Evolutionary conservation across 2,113 vertebrate genomes (phyloP), one percentile per base, ranked within the genome.

Genomic region (Limanda limanda): DNA sequence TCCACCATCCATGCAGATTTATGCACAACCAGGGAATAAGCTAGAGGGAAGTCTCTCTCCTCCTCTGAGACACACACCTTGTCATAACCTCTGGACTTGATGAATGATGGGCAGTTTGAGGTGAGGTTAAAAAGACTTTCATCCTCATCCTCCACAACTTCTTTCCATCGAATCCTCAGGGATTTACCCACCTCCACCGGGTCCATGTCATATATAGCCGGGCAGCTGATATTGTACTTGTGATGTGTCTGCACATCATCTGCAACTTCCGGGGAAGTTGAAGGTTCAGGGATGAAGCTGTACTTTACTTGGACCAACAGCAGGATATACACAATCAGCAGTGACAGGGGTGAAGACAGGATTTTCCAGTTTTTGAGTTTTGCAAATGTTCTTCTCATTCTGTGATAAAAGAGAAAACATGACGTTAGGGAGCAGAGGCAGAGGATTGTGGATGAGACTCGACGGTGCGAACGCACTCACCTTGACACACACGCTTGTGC

Each of bases 161-260:
- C 71, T 58, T 88, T 95, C 75, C 66, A 93, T 78, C 95, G 93
- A 88, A 98, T 93, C 68, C 95, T 92, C 81, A 99, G 93, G 11
- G 95, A 94, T 86, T 96, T 98, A 17, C 96, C 96, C 76, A 97
- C 94, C 87, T 98, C 97, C 79, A 66, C 73, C 2, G 97, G 97
- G 76, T 98, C 96, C 82, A 96, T 92, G 23, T 98, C 87, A 23
- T 97, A 98, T 84, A 99, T 82, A 17, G 87, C 94, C 0, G 92
- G 92, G 82, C 97, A 99, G 89, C 95, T 95, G 64, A 98, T 91
- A 18, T 92, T 84, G 76, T 95, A 89, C 14, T 73, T 87, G n/a
- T 76, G 55, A 47, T 64, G 24, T 0, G 92, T 89, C 14, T 90
- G 93, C 57, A 88, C 84, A 58, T 78, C 93, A 35, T 90, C 77